Conservation (phyloP, 2,113 vertebrate genomes). For the Crotalus tigris region DNA sequence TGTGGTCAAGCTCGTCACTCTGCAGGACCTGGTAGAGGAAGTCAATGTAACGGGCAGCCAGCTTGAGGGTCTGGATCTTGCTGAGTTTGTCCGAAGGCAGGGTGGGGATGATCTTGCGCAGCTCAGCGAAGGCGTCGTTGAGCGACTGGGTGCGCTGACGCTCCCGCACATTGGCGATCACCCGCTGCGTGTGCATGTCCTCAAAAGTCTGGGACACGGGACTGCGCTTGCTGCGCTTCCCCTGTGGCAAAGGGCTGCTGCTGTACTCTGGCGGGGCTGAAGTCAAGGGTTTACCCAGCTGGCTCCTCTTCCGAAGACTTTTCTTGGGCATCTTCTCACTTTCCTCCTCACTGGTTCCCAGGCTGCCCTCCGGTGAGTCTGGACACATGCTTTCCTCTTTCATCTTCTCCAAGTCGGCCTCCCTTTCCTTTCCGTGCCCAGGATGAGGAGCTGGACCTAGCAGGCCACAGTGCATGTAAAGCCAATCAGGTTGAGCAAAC, state of each 20-base stretch:
- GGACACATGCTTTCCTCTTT: constrained; percentile 79
- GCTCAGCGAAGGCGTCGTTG: constrained; percentile 84
- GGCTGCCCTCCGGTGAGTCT: constrained; percentile 79
- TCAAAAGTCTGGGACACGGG: constrained; percentile 73
- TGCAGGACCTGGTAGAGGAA: constrained; percentile 89
- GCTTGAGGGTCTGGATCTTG: constrained; percentile 89
- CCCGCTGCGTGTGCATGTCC: constrained; percentile 80
- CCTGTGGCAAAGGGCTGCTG: constrained; percentile 62
- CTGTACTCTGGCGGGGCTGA: constrained; percentile 58
- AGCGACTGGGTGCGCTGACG: constrained; percentile 85
- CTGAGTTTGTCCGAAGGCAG: constrained; percentile 88
- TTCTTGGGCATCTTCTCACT: constrained; percentile 73
- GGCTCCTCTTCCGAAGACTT: constrained; percentile 72
- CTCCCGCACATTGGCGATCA: constrained; percentile 87
- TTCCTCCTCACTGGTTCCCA: constrained; percentile 79
- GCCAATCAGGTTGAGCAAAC: background rate
- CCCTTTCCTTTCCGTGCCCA: constrained; percentile 28
- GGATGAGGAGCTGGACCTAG: background rate
- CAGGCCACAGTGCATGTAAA: background rate
- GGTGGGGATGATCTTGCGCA: constrained; percentile 88
- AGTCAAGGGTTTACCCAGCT: constrained; percentile 61
- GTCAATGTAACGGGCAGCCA: constrained; percentile 87
- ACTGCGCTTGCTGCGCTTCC: constrained; percentile 65
- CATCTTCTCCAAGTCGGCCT: constrained; percentile 59
- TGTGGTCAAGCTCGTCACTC: constrained; percentile 85